Conservation (phyloP, 2,113 vertebrate species). For the Axis porcinus region DNA sequence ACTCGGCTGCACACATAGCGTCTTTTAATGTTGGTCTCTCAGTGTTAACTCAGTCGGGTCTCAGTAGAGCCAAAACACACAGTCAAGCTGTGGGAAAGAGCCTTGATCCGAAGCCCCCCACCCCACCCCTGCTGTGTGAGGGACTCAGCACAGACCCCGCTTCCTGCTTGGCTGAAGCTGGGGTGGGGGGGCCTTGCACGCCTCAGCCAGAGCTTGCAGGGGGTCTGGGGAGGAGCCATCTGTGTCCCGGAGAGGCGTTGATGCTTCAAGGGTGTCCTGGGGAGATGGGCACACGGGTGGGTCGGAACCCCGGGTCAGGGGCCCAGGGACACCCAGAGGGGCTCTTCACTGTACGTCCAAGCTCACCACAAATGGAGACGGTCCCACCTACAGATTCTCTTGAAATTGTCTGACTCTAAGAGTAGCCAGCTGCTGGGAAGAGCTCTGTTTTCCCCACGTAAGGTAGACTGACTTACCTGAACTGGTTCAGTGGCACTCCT, state of each 20-base stretch:
- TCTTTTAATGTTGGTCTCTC: neutral
- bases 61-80: neutral
- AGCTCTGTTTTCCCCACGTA: neutral
- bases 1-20: neutral
- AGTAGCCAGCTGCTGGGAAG: neutral
- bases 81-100: neutral
- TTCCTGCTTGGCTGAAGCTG: neutral
- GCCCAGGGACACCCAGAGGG: neutral
- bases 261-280: neutral
- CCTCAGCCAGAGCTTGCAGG: neutral
- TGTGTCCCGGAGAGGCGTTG: neutral
- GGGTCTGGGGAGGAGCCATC: neutral
- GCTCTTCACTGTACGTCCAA: neutral
- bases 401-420: neutral
- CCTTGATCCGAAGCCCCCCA: neutral
- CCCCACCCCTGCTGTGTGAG: neutral
- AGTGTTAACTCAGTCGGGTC: neutral
- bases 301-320: too few relatives aligned
- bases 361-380: neutral
- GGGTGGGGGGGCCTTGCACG: neutral
- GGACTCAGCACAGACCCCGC: neutral
- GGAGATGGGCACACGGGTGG: neutral
- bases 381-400: neutral
- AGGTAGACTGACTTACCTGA: neutral
- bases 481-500: neutral